Evolutionary conservation across 1,140 invertebrate species (phyloP), one percentile per base, ranked within the genome.

Genomic region (Pentalonia nigronervosa): DNA sequence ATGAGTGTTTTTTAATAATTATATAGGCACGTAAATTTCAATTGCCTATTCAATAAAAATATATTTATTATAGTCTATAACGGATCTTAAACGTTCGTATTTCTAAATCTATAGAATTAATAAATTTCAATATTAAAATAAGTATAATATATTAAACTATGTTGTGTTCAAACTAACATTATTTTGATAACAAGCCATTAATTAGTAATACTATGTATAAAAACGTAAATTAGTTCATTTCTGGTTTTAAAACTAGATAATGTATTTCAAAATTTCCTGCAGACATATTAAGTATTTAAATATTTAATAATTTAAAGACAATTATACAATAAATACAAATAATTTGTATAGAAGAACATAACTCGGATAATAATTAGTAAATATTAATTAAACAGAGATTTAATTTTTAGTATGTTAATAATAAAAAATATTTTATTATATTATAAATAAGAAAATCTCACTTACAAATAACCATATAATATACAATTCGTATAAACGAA

Each of bases 321-420:
- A 3, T 67, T 14, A 11, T n/a, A 67, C 60, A 67, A 67, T 60
- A 41, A 50, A 67, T 30, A 60, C 56, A 60, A n/a, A 67, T 67
- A 67, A n/a, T 67, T n/a, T 67, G 4, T 60, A 67, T 67, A n/a
- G 0, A 67, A 60, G 25, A 60, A 30, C 3, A 60, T 30, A 30
- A 60, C 56, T 60, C 30, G 30, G n/a, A n/a, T 76, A 34, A 76
- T 76, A 76, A 76, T 76, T 76, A n/a, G 30, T n/a, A 76, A n/a
- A n/a, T 14, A 76, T 67, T 4, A 67, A 30, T 30, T 76, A 76
- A 11, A 76, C 30, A 76, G 6, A n/a, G 14, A n/a, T 76, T n/a
- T 76, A 76, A 76, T 76, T 76, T 76, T 11, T 76, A 76, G 60
- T 76, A n/a, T 76, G 60, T 76, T 76, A n/a, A 67, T 67, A 67